Percentiles rank a stretch among this genome's conserved stretches.
These are phyloP conservation scores for Ennomos fuscantarius DNA, from an alignment of 2,888 invertebrate species.

Conservation along the genomic window DNA sequence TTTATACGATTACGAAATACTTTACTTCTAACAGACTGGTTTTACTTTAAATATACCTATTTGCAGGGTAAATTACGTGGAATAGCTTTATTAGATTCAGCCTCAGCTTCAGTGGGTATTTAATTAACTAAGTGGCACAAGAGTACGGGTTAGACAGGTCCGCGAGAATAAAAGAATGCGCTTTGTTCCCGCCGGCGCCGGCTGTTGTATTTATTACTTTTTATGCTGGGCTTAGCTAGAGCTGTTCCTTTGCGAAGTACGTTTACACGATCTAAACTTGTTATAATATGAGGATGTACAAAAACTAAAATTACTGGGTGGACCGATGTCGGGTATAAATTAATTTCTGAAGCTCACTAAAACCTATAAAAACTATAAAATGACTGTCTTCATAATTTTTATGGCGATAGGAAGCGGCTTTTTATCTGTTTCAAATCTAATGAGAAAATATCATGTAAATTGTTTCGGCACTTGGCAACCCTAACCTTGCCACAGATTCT, in stretches of 20 bases:
- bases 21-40: slow-evolving; percentile 13
- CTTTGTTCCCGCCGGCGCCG: background rate
- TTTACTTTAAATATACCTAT: slow-evolving; percentile 9
- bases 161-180: background rate
- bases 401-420: too few species aligned
- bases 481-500: slow-evolving; percentile 46
- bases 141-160: slow-evolving; percentile 3
- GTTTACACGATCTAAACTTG: too few species aligned
- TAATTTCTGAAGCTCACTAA: too few species aligned
- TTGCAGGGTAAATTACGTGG: slow-evolving; percentile 15
- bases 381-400: too few species aligned
- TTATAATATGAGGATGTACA: too few species aligned
- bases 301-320: too few species aligned
- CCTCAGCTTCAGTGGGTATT: slow-evolving; percentile 15
- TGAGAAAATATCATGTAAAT: background rate
- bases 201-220: slow-evolving; percentile 2
- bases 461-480: background rate
- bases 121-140: slow-evolving; percentile 15
- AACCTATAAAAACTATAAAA: too few species aligned
- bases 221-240: background rate
- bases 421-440: background rate
- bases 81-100: slow-evolving; percentile 13
- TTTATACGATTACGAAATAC: slow-evolving; percentile 29
- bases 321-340: too few species aligned
- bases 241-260: background rate